Percentiles rank a stretch among this genome's conserved stretches.
These are phyloP conservation scores for Nesoenas mayeri DNA, from an alignment of 2,113 vertebrate genomes.

Conservation along the genomic window DNA sequence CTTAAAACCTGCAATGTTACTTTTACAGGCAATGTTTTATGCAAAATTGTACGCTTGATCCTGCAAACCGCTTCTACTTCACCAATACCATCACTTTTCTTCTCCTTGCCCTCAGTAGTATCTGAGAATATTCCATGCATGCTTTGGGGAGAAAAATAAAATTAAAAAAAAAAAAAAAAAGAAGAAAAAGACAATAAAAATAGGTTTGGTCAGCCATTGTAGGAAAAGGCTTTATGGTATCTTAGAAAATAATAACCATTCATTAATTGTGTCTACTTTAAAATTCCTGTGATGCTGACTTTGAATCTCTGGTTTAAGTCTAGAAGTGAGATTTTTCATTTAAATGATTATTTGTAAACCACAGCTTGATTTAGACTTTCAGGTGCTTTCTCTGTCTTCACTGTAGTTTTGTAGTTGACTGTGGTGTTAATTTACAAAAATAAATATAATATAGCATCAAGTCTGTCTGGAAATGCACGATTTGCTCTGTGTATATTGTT, in stretches of 20 bases:
- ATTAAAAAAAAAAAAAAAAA: background rate
- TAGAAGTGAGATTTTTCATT: constrained; percentile 76
- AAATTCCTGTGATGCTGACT: constrained; percentile 77
- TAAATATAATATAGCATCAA: constrained; percentile 72
- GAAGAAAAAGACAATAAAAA: constrained; percentile 6
- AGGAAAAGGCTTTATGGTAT: constrained; percentile 69
- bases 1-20: constrained; percentile 76
- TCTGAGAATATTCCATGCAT: constrained; percentile 78
- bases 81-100: constrained; percentile 72
- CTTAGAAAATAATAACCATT: constrained; percentile 72
- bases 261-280: constrained; percentile 71
- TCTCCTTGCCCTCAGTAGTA: constrained; percentile 74
- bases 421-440: constrained; percentile 74
- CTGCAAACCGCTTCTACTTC: constrained; percentile 73
- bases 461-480: constrained; percentile 73
- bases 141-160: background rate
- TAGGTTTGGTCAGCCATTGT: constrained; percentile 69
- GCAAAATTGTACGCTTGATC: constrained; percentile 78
- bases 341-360: constrained; percentile 72
- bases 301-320: constrained; percentile 74
- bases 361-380: constrained; percentile 75
- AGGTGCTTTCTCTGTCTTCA: constrained; percentile 74
- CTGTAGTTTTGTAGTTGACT: constrained; percentile 73
- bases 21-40: constrained; percentile 79
- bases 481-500: constrained; percentile 74